A percentile compares a stretch with the other conserved stretches of the same genome.
Evolutionary conservation across 1,140 invertebrate species (phyloP).

Genomic region (Heliconius himera): DNA sequence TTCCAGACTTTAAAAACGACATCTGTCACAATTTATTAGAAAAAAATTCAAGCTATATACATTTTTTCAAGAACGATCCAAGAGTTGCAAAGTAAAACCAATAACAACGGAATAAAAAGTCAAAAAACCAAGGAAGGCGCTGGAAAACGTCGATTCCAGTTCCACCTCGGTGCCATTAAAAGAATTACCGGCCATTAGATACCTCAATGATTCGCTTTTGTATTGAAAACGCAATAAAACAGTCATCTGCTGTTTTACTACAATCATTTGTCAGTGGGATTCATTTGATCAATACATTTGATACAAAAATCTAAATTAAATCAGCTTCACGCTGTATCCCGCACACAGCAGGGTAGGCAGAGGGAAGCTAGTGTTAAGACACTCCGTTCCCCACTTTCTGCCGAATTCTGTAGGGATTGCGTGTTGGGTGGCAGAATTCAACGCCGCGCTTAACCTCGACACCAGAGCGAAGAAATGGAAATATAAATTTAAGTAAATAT

Average conservation of each 20-base stretch:
- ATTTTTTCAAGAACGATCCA: background rate
- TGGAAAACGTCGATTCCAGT: slow-evolving; percentile 19
- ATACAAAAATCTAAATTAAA: too few species aligned
- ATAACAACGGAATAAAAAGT: slow-evolving; percentile 22
- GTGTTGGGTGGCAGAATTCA: too few species aligned
- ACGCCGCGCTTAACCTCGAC: too few species aligned
- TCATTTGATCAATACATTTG: slow-evolving; percentile 35
- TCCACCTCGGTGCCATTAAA: slow-evolving; percentile 39
- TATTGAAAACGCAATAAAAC: slow-evolving; percentile 49
- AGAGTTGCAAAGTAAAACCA: slow-evolving; percentile 9
- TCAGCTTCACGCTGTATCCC: too few species aligned
- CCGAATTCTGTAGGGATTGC: too few species aligned
- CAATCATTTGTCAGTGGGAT: slow-evolving; percentile 41
- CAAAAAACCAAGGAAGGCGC: slow-evolving; percentile 27
- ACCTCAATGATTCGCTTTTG: slow-evolving; percentile 46
- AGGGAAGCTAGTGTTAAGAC: too few species aligned
- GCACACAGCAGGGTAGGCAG: too few species aligned
- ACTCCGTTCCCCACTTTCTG: too few species aligned
- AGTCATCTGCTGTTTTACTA: slow-evolving; percentile 45
- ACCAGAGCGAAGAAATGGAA: too few species aligned
- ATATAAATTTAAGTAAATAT: too few species aligned
- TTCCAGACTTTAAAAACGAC: too few species aligned
- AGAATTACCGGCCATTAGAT: slow-evolving; percentile 45
- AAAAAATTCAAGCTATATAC: background rate
- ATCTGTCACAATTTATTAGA: background rate